Conservation (phyloP, 1,140 invertebrate species). For the Papilio polyxenes region DNA sequence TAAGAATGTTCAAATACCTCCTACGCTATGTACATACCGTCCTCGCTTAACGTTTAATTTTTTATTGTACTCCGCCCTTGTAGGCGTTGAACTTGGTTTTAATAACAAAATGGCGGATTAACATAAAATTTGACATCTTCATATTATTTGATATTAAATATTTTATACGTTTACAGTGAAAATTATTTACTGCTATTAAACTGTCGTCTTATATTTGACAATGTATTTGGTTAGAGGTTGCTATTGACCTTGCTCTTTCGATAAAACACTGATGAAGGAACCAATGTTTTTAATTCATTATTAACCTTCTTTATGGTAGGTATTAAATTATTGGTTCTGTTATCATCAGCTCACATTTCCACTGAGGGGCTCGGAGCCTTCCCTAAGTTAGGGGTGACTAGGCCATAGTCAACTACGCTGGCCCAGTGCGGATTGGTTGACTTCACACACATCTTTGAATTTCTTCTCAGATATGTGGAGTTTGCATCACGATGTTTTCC, state of each 20-base stretch:
- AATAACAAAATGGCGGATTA: conserved; percentile 25
- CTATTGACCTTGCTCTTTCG: background rate
- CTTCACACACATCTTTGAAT: too few species aligned
- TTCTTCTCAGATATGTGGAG: too few species aligned
- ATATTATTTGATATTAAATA: conserved; percentile 20
- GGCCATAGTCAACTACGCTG: too few species aligned
- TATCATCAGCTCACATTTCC: too few species aligned
- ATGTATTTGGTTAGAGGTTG: background rate
- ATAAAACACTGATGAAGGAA: background rate
- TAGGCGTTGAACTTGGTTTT: conserved; percentile 38
- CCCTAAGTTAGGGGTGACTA: too few species aligned
- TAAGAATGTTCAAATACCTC: conserved; percentile 22
- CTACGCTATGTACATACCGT: conserved; percentile 16
- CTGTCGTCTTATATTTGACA: background rate
- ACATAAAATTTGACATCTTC: conserved; percentile 27
- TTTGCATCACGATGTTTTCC: too few species aligned
- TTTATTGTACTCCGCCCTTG: conserved; percentile 34
- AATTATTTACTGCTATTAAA: background rate
- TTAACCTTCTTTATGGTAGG: background rate
- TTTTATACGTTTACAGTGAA: background rate
- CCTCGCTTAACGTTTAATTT: conserved; percentile 34
- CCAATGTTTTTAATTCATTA: background rate
- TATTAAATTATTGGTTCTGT: background rate
- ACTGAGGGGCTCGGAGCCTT: too few species aligned
- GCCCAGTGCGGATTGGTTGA: too few species aligned